Conservation (phyloP, 2,113 vertebrate species). For the Protomyctophum bolini region DNA sequence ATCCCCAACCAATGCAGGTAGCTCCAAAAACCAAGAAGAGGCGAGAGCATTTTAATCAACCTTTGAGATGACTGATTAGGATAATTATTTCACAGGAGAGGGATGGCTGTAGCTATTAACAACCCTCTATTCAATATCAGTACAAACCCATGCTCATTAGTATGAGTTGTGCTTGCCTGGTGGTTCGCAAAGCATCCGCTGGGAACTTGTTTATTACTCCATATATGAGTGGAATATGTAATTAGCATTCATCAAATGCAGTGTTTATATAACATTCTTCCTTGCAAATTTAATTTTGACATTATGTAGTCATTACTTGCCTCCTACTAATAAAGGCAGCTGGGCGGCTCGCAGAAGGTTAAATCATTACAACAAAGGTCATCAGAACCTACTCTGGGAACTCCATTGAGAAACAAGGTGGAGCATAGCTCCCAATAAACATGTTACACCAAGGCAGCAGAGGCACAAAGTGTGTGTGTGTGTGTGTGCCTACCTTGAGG, state of each 20-base stretch:
- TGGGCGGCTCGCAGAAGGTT: constrained; percentile 11
- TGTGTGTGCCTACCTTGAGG: background rate
- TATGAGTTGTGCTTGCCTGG: constrained; percentile 69
- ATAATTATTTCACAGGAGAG: constrained; percentile 76
- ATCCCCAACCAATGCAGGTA: constrained; percentile 49
- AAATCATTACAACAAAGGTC: constrained; percentile 31
- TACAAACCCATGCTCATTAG: constrained; percentile 75
- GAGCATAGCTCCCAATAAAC: background rate
- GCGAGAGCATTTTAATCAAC: constrained; percentile 75
- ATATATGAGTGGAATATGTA: constrained; percentile 48
- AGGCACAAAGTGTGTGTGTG: background rate
- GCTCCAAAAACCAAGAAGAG: constrained; percentile 49
- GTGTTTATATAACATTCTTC: constrained; percentile 51
- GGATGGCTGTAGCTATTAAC: constrained; percentile 71
- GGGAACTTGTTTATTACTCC: constrained; percentile 67
- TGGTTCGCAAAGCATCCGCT: constrained; percentile 61
- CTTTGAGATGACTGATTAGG: constrained; percentile 76
- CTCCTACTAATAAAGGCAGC: constrained; percentile 12
- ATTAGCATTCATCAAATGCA: constrained; percentile 65
- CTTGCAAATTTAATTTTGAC: constrained; percentile 54
- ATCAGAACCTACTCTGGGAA: constrained; percentile 23
- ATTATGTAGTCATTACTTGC: constrained; percentile 47
- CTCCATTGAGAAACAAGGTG: background rate
- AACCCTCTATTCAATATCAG: constrained; percentile 75
- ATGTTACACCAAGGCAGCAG: background rate